Evolutionary conservation across 2,888 invertebrate species (phyloP), one percentile per base, ranked within the genome.

Genomic region (Polylopha cassiicola): DNA sequence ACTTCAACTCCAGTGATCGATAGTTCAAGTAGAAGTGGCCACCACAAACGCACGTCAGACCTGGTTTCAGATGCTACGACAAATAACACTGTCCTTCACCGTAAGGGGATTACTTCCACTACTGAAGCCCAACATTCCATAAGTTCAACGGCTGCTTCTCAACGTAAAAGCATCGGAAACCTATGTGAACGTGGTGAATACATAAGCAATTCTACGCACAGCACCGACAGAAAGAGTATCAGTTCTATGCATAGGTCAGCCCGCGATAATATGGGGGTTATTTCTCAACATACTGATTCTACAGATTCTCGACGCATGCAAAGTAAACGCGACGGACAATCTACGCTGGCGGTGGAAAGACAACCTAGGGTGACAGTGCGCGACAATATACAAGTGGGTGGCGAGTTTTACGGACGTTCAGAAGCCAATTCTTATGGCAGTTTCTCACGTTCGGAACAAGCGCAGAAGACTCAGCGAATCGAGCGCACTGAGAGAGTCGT

Each of bases 91-190:
- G 91, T 95, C 26, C 86, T 95, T 18, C 93, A 94, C 66, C 89
- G 95, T 23, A 93, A 92, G 61, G 90, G 91, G 9, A 75, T 88
- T 6, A 86, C 89, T 2, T 88, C 90, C 0, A 89, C 90, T 1
- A 89, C 89, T n/a, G 92, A 92, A 73, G 91, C 91, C 1, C 79
- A 91, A 3, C 92, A 93, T 60, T 89, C 91, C 0, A 91, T 89
- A 5, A 90, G 90, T 53, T 89, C 91, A 0, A 89, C 92, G 1
- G 94, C 93, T 9, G 90, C 93, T 13, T 91, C 92, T 47, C 93
- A 93, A 71, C 87, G 92, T 32, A 93, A 93, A 67, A 94, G 94
- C 42, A 92, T 94, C 43, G 89, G 90, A 13, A 94, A 94, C 63
- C 81, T 95, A 1, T 90, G 92, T 38, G 93, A 93, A 46, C 90